These are phyloP conservation scores for Ditylenchus dipsaci DNA, from an alignment of 1,140 invertebrate species.

Conservation along the genomic window DNA sequence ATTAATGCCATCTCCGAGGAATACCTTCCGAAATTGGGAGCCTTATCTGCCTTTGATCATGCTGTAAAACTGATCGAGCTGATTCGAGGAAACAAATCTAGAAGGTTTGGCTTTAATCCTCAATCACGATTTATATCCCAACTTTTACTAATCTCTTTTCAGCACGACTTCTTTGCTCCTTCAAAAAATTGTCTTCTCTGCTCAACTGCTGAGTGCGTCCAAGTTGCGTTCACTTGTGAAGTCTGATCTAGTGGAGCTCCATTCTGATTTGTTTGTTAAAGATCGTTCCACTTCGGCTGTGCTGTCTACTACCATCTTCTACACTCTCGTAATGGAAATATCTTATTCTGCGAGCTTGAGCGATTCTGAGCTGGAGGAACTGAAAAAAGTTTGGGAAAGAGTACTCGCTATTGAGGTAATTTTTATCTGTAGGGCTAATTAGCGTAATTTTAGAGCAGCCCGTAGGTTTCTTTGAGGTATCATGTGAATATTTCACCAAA, in stretches of 20 bases:
- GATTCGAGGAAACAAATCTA: not conserved
- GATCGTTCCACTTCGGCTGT: not conserved
- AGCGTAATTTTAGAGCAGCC: no score
- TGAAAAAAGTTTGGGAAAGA: not conserved
- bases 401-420: not conserved
- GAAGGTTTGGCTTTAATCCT: not conserved
- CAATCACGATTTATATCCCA: not conserved
- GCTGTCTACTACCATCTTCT: not conserved
- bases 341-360: not conserved
- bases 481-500: no score
- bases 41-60: not conserved
- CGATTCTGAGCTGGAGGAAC: not conserved
- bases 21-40: not conserved
- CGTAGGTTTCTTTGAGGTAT: no score
- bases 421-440: no score
- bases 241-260: not conserved
- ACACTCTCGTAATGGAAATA: not conserved
- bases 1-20: not conserved
- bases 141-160: not conserved
- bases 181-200: not conserved
- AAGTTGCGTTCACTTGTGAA: not conserved
- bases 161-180: not conserved
- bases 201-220: not conserved
- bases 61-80: not conserved
- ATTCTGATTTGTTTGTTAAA: not conserved